These are phyloP conservation scores for Glandiceps talaboti DNA, from an alignment of 53 echinoderm and acorn worm species.

Conservation along the genomic window DNA sequence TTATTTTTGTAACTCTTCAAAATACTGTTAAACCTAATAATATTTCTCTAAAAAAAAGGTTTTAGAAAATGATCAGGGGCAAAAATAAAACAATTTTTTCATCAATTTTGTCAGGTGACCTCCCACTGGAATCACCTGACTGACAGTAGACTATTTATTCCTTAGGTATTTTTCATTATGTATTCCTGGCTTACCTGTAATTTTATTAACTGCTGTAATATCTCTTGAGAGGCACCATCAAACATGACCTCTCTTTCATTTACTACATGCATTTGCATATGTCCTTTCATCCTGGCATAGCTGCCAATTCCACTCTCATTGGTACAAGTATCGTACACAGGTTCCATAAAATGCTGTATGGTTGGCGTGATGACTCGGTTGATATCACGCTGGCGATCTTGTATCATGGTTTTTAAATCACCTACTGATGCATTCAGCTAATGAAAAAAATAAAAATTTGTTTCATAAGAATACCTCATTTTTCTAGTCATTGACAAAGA, in stretches of 20 bases:
- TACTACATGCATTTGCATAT: neutral
- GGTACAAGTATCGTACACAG: neutral
- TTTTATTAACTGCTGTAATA: neutral
- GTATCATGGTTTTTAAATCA: neutral
- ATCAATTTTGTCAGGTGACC: neutral
- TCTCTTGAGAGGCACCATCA: neutral
- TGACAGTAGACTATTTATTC: no score
- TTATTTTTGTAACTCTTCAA: no score
- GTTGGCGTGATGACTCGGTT: neutral
- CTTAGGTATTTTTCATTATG: no score
- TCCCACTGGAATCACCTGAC: no score
- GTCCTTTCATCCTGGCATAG: neutral
- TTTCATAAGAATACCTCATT: no score
- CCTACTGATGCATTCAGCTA: neutral
- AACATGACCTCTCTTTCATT: neutral
- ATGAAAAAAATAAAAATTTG: no score
- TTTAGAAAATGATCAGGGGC: no score
- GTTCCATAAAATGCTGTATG: neutral
- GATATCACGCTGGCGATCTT: neutral
- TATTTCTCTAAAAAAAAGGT: no score
- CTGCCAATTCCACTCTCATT: neutral
- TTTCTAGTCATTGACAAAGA: no score
- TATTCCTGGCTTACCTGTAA: neutral
- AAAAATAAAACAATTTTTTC: no score
- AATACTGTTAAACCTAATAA: no score